Conservation (phyloP, 2,113 vertebrate species). For the Lipotes vexillifer region DNA sequence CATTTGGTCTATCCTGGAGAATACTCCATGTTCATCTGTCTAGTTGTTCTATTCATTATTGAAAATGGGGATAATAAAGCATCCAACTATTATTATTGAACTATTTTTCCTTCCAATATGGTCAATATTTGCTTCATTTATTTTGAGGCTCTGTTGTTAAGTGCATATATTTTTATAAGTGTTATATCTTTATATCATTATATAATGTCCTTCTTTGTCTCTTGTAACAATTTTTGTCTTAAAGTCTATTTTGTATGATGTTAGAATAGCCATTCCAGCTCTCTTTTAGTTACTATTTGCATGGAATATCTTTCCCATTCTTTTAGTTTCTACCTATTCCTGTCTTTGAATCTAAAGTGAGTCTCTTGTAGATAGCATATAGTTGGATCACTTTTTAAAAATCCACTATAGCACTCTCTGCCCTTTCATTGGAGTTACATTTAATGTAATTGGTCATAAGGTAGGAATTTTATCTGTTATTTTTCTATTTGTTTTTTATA, state of each 20-base stretch:
- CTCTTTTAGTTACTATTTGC: neutral
- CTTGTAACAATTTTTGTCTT: neutral
- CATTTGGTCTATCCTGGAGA: neutral
- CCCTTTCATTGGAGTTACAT: neutral
- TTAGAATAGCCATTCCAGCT: neutral
- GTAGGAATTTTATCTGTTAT: neutral
- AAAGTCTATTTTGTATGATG: neutral
- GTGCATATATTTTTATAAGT: neutral
- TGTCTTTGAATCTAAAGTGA: neutral
- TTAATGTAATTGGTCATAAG: neutral
- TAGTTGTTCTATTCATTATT: neutral
- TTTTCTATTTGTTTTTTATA: neutral
- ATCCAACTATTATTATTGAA: neutral
- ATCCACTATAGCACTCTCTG: neutral
- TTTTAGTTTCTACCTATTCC: neutral
- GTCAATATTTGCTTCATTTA: neutral
- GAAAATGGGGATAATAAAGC: neutral
- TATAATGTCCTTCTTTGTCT: neutral
- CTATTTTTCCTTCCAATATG: neutral
- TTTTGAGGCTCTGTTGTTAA: neutral
- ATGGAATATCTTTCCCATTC: neutral
- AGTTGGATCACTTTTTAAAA: neutral
- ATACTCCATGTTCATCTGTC: neutral
- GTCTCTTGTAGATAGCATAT: neutral
- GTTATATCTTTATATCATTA: neutral